Conservation (phyloP, 2,797 vertebrate genomes). For the Oreochromis grahami region DNA sequence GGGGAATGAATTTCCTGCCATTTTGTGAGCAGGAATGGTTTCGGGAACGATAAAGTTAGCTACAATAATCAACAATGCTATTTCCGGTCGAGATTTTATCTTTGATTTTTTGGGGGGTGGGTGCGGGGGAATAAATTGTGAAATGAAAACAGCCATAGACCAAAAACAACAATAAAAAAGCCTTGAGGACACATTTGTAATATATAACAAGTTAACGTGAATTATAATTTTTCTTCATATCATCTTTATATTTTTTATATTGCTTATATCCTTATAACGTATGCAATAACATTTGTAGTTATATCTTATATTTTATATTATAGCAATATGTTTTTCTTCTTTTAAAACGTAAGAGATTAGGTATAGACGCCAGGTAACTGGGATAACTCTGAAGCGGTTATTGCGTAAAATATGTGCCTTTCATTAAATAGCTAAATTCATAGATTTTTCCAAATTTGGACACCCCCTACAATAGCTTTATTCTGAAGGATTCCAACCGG, state of each 20-base stretch:
- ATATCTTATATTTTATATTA: not conserved
- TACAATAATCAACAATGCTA: fast-evolving
- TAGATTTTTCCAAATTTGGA: not conserved
- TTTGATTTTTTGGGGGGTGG: not conserved
- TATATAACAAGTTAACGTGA: not conserved
- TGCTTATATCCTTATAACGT: not conserved
- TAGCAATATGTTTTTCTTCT: not conserved
- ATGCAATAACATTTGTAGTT: not conserved
- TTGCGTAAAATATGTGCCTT: not conserved
- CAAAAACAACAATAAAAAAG: not conserved
- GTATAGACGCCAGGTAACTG: not conserved
- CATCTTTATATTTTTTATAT: not conserved
- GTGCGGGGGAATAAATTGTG: not conserved
- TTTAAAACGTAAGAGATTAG: not conserved
- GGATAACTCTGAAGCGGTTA: not conserved
- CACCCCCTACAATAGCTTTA: not conserved
- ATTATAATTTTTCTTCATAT: not conserved
- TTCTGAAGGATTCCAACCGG: slow-evolving; percentile 16
- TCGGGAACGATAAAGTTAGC: not conserved
- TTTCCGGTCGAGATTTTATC: slow-evolving; percentile 4
- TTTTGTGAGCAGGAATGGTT: slow-evolving; percentile 41
- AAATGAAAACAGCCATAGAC: not conserved
- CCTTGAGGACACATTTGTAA: not conserved
- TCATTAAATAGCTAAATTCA: not conserved
- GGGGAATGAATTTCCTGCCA: slow-evolving; percentile 58